These are phyloP conservation scores for Enhydra lutris DNA, from an alignment of 2,113 vertebrate species.

Conservation along the genomic window DNA sequence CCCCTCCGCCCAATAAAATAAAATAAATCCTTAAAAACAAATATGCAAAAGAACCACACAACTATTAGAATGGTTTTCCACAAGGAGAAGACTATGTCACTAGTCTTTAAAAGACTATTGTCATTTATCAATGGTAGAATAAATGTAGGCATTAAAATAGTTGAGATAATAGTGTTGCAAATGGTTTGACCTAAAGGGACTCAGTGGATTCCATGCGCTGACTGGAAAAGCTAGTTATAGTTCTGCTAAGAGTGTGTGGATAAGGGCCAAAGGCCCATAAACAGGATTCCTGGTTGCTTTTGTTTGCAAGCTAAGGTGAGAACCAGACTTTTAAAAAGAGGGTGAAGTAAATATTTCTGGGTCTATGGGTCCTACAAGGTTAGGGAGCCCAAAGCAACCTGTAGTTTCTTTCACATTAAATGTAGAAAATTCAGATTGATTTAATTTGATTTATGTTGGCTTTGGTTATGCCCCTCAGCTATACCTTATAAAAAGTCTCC, in stretches of 20 bases:
- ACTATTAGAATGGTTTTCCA: neutral
- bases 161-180: neutral
- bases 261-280: neutral
- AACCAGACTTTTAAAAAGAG: neutral
- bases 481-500: neutral
- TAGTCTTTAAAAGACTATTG: neutral
- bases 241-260: neutral
- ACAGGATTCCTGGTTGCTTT: neutral
- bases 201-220: neutral
- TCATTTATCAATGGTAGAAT: neutral
- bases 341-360: neutral
- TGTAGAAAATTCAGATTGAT: neutral
- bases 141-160: neutral
- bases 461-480: neutral
- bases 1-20: neutral
- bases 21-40: neutral
- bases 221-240: neutral
- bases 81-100: neutral
- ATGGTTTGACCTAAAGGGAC: neutral
- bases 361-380: neutral
- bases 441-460: neutral
- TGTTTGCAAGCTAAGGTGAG: neutral
- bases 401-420: neutral
- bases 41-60: neutral
- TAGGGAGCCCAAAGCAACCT: conserved; percentile 1